Base-by-base conservation (phyloP, 2,797 vertebrate genomes). In the Enteromius mattozi region DNA sequence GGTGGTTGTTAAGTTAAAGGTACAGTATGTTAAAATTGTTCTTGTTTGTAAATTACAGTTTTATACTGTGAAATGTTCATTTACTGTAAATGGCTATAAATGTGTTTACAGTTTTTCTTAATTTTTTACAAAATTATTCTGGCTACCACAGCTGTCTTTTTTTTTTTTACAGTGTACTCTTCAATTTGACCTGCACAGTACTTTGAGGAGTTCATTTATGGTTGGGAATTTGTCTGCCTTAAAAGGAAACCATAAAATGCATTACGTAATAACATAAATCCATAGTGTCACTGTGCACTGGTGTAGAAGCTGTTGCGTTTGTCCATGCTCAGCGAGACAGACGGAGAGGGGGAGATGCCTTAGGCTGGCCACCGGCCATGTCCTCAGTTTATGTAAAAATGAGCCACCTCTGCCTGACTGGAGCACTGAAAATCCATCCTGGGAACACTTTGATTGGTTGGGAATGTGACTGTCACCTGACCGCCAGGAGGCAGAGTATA, bases 321-420 rank as follows among this genome's bases (percentile, higher is more conserved):
- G 63, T 77, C 59, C 12, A 35, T 54, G 77, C 37, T 45, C 35
- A 10, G 21, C 3, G 56, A 81, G 78, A 63, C 40, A 69, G 81
- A 61, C n/a, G 42, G 75, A 68, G 79, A 80, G 63, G 81, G 70
- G 47, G 70, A 71, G 51, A 69, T 77, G 85, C 84, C 84, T 70
- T 8, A 37, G 81, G 87, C 72, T 82, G 71, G 70, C 87, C 78
- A 68, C 19, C 19, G 71, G 87, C 81, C 56, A 51, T 81, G 40
- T 72, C 86, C 86, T 66, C 65, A 71, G 61, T 77, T 83, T 77
- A 83, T 54, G 16, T 42, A 77, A 83, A 76, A 83, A 83, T 75
- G 30, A 78, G 80, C 51, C 65, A 86, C 65, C 69, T 66, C 40
- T 59, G 33, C 71, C 72, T 75, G 78, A 75, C 70, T 63, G 16